Evolutionary conservation across 2,888 invertebrate genomes (phyloP).

Genomic region (Phalangium opilio): DNA sequence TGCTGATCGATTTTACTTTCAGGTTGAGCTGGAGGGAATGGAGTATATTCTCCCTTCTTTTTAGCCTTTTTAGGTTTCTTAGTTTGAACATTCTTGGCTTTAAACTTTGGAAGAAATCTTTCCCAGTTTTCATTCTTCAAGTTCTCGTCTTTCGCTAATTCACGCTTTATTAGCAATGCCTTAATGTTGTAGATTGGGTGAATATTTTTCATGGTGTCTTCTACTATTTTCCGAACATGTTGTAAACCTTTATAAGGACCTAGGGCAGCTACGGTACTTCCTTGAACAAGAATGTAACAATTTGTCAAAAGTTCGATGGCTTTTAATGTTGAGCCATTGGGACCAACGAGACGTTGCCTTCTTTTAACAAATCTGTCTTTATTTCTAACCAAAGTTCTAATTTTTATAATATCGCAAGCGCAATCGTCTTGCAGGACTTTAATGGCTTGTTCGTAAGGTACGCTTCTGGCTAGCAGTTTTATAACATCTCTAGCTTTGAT

Average conservation of each 20-base stretch:
- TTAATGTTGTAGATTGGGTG: constrained; percentile 95
- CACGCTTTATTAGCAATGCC: constrained; percentile 83
- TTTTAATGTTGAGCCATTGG: constrained; percentile 89
- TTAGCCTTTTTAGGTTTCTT: constrained; percentile 74
- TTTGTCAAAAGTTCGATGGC: constrained; percentile 86
- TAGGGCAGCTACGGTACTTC: constrained; percentile 90
- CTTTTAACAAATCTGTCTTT: constrained; percentile 89
- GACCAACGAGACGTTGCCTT: constrained; percentile 83
- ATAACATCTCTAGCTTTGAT: constrained; percentile 92
- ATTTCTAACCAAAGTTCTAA: constrained; percentile 73
- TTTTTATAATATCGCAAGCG: constrained; percentile 91
- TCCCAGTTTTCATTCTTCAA: constrained; percentile 91
- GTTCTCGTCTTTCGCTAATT: constrained; percentile 81
- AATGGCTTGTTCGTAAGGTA: constrained; percentile 75
- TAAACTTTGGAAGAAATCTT: constrained; percentile 86
- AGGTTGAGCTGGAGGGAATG: constrained; percentile 86
- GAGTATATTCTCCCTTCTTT: constrained; percentile 86
- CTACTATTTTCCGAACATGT: constrained; percentile 59
- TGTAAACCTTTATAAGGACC: constrained; percentile 76
- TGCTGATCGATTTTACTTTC: constrained; percentile 88
- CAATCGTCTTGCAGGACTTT: constrained; percentile 59
- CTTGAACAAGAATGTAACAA: constrained; percentile 93
- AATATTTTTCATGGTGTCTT: constrained; percentile 95
- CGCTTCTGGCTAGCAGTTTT: constrained; percentile 82
- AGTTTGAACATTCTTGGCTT: constrained; percentile 70